These are phyloP conservation scores for Cosmorhoe ocellata DNA, from an alignment of 2,888 invertebrate species.

Conservation along the genomic window DNA sequence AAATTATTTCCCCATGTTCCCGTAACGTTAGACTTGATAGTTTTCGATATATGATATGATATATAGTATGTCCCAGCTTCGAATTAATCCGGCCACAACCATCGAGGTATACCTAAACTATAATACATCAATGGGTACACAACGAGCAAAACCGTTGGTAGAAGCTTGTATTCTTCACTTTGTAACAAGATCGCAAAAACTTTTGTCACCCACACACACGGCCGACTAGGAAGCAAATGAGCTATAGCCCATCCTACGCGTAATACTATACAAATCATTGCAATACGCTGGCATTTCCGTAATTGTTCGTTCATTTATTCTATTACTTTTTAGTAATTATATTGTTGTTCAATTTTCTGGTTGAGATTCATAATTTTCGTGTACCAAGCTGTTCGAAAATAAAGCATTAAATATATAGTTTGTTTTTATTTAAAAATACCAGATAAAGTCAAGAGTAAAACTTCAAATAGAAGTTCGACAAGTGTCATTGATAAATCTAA, in stretches of 20 bases:
- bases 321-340: neutral
- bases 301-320: constrained; percentile 21
- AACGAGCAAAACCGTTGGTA: neutral
- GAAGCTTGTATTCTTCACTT: neutral
- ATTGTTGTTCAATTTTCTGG: too few relatives aligned
- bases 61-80: too few relatives aligned
- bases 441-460: too few relatives aligned
- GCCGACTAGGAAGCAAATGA: constrained; percentile 34
- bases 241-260: constrained; percentile 34
- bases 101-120: too few relatives aligned
- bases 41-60: too few relatives aligned
- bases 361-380: too few relatives aligned
- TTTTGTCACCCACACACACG: constrained; percentile 35
- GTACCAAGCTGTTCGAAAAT: too few relatives aligned
- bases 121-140: neutral
- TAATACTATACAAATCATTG: constrained; percentile 21
- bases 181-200: constrained; percentile 19
- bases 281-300: constrained; percentile 27
- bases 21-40: too few relatives aligned
- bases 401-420: too few relatives aligned
- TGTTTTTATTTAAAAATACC: too few relatives aligned
- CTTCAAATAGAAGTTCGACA: constrained; percentile 1
- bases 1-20: too few relatives aligned
- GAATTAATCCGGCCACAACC: too few relatives aligned
- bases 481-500: constrained; percentile 24